Conservation (phyloP, 2,113 vertebrate genomes). For the Prolemur simus region DNA sequence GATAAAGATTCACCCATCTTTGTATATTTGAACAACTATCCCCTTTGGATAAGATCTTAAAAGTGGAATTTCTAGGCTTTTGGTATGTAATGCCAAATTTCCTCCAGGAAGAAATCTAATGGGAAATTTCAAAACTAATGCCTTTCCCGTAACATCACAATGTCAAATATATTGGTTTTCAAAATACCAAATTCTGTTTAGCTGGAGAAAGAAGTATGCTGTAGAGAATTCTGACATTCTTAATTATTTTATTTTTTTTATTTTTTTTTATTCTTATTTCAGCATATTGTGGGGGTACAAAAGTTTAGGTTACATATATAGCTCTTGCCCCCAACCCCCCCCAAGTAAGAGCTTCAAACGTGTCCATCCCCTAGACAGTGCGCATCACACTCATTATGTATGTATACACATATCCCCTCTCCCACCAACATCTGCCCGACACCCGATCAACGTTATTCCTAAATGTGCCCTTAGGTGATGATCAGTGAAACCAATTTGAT, state of each 20-base stretch:
- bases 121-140: neutral
- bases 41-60: conserved; percentile 17
- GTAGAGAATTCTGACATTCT: neutral
- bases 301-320: no score
- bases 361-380: no score
- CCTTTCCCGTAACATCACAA: neutral
- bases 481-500: no score
- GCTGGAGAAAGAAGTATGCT: neutral
- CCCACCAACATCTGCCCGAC: no score
- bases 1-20: neutral
- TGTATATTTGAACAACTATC: neutral
- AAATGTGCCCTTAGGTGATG: no score
- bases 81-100: conserved; percentile 13
- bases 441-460: no score
- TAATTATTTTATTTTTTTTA: neutral
- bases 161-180: neutral
- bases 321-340: no score
- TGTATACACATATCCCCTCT: no score
- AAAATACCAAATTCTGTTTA: conserved; percentile 21
- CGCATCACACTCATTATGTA: no score
- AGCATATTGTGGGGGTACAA: no score
- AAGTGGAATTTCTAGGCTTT: neutral
- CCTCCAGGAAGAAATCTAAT: neutral
- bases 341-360: no score
- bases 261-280: no score